Base-by-base conservation (phyloP, 2,797 vertebrate species). In the Agapornis canus region DNA sequence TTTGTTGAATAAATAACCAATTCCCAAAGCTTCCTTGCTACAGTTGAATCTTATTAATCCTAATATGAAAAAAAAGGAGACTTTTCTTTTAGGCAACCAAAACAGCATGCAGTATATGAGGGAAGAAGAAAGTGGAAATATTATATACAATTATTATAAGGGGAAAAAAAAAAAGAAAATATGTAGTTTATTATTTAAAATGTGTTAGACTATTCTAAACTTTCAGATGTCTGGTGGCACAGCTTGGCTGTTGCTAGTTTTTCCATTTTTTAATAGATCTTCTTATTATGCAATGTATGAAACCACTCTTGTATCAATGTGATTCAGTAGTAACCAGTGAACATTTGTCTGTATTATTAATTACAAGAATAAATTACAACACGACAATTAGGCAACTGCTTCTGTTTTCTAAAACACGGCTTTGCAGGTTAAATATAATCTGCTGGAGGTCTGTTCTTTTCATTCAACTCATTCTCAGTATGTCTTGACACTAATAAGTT, bases 1-100 rank as follows among this genome's bases (percentile, higher is more conserved):
- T 92, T 92, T 92, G 39, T 82, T 94, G 83, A 90, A 95, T 93
- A 95, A 96, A 94, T 86, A 92, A 82, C n/a, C 9, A 40, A 7
- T 86, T 93, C 92, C 61, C 29, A 31, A 71, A 70, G 59, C 79
- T 82, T 80, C 32, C 25, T 17, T 80, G 54, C 57, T 78, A 63
- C 59, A 79, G 43, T 32, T 72, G 77, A 93, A 90, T 88, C 4
- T 72, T 72, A 64, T 82, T 94, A 90, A 91, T 86, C 35, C 31
- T 82, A 86, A 76, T 89, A 54, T 48, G 84, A 89, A 95, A 52
- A 59, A 94, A 56, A 77, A 54, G 27, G 25, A 84, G 48, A 27
- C n/a, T 69, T 56, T 69, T 56, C 23, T 90, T 92, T 92, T 82
- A 69, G 70, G 49, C 14, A 88, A 78, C 29, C 8, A 72, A 75